Evolutionary conservation across 37 sponge, comb jelly and placozoan genomes (phyloP).

Genomic region (Spongia lamella): DNA sequence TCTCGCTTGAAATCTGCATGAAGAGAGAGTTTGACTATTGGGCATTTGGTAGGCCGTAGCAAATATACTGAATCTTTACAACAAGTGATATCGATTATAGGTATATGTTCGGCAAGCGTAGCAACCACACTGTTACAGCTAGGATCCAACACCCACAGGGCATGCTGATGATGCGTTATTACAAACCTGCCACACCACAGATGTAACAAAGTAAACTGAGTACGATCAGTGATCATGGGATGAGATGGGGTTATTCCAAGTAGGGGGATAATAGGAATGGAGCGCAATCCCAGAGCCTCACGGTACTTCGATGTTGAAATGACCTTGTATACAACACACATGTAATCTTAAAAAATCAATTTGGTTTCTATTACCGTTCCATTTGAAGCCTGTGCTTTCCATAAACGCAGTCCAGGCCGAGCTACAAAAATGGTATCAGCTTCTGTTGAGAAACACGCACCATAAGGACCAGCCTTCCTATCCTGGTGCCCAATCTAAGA

Average conservation of each 20-base stretch:
- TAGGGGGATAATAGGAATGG: slow-evolving; percentile 12
- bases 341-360: neutral
- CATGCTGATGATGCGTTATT: slow-evolving; percentile 26
- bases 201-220: slow-evolving; percentile 24
- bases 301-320: slow-evolving; percentile 42
- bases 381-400: slow-evolving; percentile 34
- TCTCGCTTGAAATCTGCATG: slow-evolving; percentile 21
- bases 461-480: slow-evolving; percentile 67
- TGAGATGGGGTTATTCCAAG: neutral
- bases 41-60: neutral
- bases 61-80: slow-evolving; percentile 31
- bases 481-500: slow-evolving; percentile 61
- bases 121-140: slow-evolving; percentile 16
- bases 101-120: slow-evolving; percentile 6
- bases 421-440: slow-evolving; percentile 29
- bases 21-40: slow-evolving; percentile 29
- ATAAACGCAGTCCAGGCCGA: slow-evolving; percentile 74
- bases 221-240: too few species aligned
- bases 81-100: slow-evolving; percentile 14
- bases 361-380: slow-evolving; percentile 37
- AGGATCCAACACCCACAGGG: slow-evolving; percentile 61
- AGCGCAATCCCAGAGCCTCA: slow-evolving; percentile 26
- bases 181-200: slow-evolving; percentile 37
- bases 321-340: slow-evolving; percentile 36
- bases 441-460: slow-evolving; percentile 49